A percentile compares a stretch with the other conserved stretches of the same genome.
Conservation (phyloP, 1,140 invertebrate species). For the Drosophila athabasca region DNA sequence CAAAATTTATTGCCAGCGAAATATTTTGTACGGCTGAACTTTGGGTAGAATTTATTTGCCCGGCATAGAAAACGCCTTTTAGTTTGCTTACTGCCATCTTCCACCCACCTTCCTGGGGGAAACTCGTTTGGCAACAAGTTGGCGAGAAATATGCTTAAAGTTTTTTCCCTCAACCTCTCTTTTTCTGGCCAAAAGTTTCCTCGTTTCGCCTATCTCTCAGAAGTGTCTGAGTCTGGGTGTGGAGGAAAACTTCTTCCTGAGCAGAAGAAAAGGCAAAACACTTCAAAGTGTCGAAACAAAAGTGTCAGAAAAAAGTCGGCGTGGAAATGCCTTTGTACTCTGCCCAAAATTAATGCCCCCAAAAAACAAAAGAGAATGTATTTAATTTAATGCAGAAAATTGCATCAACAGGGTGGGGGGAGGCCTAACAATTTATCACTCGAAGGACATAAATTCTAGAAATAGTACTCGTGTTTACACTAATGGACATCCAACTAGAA, state of each 20-base stretch:
- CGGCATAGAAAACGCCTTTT: slow-evolving; percentile 44
- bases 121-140: slow-evolving; percentile 74
- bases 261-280: slow-evolving; percentile 40
- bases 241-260: slow-evolving; percentile 21
- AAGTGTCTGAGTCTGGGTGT: slow-evolving; percentile 44
- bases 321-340: slow-evolving; percentile 51
- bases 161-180: slow-evolving; percentile 32
- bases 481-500: slow-evolving; percentile 42
- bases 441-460: slow-evolving; percentile 68
- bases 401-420: slow-evolving; percentile 47
- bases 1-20: slow-evolving; percentile 78
- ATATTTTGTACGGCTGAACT: slow-evolving; percentile 74
- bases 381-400: slow-evolving; percentile 71
- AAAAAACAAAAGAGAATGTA: slow-evolving; percentile 36
- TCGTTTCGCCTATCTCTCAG: slow-evolving; percentile 47
- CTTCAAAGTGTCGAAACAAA: slow-evolving; percentile 80
- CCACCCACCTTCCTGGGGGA: slow-evolving; percentile 24
- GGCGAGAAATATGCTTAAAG: slow-evolving; percentile 64
- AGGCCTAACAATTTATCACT: slow-evolving; percentile 65
- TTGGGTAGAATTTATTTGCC: slow-evolving; percentile 71
- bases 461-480: slow-evolving; percentile 25
- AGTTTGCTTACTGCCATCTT: slow-evolving; percentile 33
- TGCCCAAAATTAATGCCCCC: slow-evolving; percentile 53
- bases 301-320: slow-evolving; percentile 68
- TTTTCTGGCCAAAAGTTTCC: slow-evolving; percentile 29